Base-by-base conservation (phyloP, 2,797 vertebrate species). In the Babyrousa celebensis region DNA sequence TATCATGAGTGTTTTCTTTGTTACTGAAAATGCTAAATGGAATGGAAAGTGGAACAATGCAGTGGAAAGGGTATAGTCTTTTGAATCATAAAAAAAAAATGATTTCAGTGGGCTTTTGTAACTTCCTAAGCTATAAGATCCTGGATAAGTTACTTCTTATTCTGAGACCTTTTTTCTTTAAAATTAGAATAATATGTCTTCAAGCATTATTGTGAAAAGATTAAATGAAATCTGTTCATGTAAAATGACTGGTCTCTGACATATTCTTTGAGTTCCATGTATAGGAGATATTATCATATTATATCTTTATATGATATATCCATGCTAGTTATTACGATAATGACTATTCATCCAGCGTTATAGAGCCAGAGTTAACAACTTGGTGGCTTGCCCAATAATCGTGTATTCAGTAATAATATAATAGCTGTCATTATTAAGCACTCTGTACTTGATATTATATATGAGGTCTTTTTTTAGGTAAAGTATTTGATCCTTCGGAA, bases 121-220 rank as follows among this genome's bases (percentile, higher is more conserved):
- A 63, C 4, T 85, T 54, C 48, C 23, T 78, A 70, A 70, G 12
- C 23, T 80, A 32, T 3, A 91, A 58, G 27, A 83, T 43, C 5
- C 15, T 18, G 15, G 70, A 18, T 12, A 85, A 94, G 12, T 58
- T 86, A 54, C 2, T 78, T 62, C 74, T 48, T 87, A 85, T 54
- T 92, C 15, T 75, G 12, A 87, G 12, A 88, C 0, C 1, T 7
- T 54, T 87, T 77, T 80, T n/a, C 58, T 40, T 32, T 80, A 70
- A 96, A 96, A 58, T 83, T 82, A 92, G 72, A 88, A 75, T 63
- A 92, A 68, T 29, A 60, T 72, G 58, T 27, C 16, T 72, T 68
- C 89, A 96, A 79, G 27, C 15, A 84, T 43, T 74, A 75, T 27
- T 84, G 7, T 60, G 27, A 80, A 85, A 11, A 27, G 9, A 58